Conservation (phyloP, 2,113 vertebrate genomes). For the Hiodon alosoides region DNA sequence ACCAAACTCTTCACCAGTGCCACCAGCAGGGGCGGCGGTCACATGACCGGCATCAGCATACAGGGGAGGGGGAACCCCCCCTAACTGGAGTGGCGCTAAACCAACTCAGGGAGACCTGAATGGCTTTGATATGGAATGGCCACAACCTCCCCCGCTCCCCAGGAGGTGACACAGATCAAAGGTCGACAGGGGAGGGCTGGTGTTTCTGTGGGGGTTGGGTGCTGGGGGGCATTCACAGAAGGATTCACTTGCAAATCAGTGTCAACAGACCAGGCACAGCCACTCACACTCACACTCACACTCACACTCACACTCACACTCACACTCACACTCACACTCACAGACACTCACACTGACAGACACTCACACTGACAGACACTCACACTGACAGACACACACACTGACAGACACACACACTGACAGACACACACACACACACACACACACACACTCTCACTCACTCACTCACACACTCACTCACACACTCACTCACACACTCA, state of each 20-base stretch:
- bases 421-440: too few species aligned
- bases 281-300: not conserved
- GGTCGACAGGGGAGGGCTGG: not conserved
- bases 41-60: not conserved
- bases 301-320: not conserved
- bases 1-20: too few species aligned
- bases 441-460: too few species aligned
- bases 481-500: not conserved
- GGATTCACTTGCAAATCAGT: constrained; percentile 16
- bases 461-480: not conserved
- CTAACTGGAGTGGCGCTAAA: constrained; percentile 41
- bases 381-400: too few species aligned
- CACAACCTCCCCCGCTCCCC: constrained; percentile 28
- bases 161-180: constrained; percentile 14
- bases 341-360: not conserved
- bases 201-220: constrained; percentile 3
- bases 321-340: not conserved
- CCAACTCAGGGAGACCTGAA: constrained; percentile 57
- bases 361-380: too few species aligned
- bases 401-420: too few species aligned
- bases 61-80: not conserved
- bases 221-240: not conserved
- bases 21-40: not conserved
- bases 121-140: constrained; percentile 57
- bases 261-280: constrained; percentile 22